These are phyloP conservation scores for Petrosia ficiformis DNA, from an alignment of 37 sponge, comb jelly and placozoan species.

Conservation along the genomic window DNA sequence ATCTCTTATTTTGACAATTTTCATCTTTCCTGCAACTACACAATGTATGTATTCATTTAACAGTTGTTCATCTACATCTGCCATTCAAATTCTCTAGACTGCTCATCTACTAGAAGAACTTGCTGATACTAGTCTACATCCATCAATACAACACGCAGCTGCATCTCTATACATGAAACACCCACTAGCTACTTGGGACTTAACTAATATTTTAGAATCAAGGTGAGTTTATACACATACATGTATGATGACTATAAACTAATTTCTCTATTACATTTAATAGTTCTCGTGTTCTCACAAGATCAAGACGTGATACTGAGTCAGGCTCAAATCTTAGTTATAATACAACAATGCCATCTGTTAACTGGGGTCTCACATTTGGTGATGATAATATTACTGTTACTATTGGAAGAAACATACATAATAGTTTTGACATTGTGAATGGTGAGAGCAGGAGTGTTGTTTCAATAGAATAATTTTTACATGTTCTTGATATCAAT, in stretches of 20 bases:
- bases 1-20: too few species aligned
- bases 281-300: constrained; percentile 6
- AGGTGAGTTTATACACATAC: background rate
- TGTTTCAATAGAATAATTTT: background rate
- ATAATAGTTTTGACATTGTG: constrained; percentile 43
- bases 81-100: too few species aligned
- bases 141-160: background rate
- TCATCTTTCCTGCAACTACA: too few species aligned
- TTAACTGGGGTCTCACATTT: constrained; percentile 61
- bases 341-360: constrained; percentile 60
- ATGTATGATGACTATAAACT: background rate
- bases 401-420: constrained; percentile 30
- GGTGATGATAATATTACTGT: constrained; percentile 68
- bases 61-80: too few species aligned
- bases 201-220: background rate
- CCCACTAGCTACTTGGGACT: background rate
- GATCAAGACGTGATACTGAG: background rate
- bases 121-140: background rate
- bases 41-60: too few species aligned
- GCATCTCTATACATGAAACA: background rate
- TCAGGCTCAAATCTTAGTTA: constrained; percentile 2
- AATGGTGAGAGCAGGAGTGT: constrained; percentile 34
- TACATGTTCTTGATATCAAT: background rate
- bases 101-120: background rate
- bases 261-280: background rate